These are phyloP conservation scores for Tenualosa ilisha DNA, from an alignment of 2,797 vertebrate species.

Conservation along the genomic window DNA sequence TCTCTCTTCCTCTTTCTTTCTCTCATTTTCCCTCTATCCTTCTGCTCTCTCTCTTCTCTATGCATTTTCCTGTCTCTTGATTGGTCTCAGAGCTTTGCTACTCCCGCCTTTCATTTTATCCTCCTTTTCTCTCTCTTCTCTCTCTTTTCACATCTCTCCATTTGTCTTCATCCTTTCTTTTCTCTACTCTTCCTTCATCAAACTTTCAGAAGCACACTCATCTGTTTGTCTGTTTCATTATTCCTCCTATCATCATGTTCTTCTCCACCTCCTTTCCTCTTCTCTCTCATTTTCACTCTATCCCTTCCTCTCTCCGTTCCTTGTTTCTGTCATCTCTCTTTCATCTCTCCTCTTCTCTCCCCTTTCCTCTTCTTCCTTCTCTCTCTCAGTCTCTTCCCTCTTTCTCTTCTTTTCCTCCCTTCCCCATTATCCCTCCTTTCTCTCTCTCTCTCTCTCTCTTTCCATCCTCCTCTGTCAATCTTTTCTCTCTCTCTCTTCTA, in stretches of 20 bases:
- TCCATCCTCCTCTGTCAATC: constrained; percentile 33
- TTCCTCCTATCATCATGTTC: neutral
- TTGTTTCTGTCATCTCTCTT: neutral
- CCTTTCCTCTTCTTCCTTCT: neutral
- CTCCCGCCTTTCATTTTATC: neutral
- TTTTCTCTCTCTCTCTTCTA: constrained; percentile 39
- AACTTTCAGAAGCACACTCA: neutral
- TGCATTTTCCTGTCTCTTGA: neutral
- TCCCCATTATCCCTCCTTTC: neutral
- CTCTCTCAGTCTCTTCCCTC: neutral
- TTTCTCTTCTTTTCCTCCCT: neutral
- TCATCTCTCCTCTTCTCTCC: neutral
- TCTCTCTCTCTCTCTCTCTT: constrained; percentile 13
- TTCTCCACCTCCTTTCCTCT: neutral
- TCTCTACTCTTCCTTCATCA: neutral
- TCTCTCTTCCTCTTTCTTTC: neutral
- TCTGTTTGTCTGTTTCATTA: neutral
- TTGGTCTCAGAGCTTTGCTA: neutral
- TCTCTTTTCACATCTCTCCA: neutral
- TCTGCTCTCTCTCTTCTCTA: neutral
- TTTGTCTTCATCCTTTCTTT: neutral
- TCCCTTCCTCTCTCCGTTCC: neutral
- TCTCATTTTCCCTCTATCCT: neutral
- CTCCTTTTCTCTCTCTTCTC: neutral
- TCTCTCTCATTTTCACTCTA: neutral